Conservation (phyloP, 2,797 vertebrate species). For the Oryzias dopingdopingensis region DNA sequence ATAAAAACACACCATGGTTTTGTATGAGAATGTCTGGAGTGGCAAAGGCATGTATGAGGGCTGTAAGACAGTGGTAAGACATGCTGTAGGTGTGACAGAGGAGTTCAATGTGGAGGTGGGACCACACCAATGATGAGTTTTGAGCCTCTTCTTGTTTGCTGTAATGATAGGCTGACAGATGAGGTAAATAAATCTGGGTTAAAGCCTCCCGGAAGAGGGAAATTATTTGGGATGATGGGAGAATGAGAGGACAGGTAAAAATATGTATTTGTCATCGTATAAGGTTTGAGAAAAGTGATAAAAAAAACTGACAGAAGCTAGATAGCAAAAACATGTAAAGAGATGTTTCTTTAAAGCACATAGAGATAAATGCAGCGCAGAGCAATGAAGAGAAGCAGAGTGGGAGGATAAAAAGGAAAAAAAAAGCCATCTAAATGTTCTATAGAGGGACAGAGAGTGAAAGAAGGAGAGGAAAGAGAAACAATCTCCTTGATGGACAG, state of each 20-base stretch:
- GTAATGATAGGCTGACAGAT: too few species aligned
- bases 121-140: too few species aligned
- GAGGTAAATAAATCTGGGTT: too few species aligned
- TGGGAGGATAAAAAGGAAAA: conserved; percentile 43
- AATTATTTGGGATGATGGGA: too few species aligned
- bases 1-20: too few species aligned
- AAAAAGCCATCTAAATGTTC: conserved; percentile 38
- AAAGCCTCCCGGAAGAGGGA: too few species aligned
- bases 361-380: conserved; percentile 13
- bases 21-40: too few species aligned
- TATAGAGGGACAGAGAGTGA: conserved; percentile 23
- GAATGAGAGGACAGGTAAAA: neutral
- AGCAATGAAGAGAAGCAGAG: conserved; percentile 33
- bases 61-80: too few species aligned
- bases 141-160: too few species aligned
- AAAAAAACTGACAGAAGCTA: neutral
- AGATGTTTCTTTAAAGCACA: conserved; percentile 2
- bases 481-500: conserved; percentile 46
- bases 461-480: conserved; percentile 24
- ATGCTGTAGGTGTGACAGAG: too few species aligned
- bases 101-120: too few species aligned
- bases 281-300: neutral
- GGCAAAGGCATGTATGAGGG: too few species aligned
- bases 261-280: neutral
- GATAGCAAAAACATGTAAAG: neutral